Evolutionary conservation across 2,113 vertebrate genomes (phyloP).

Genomic region (Eupsittula cactorum): DNA sequence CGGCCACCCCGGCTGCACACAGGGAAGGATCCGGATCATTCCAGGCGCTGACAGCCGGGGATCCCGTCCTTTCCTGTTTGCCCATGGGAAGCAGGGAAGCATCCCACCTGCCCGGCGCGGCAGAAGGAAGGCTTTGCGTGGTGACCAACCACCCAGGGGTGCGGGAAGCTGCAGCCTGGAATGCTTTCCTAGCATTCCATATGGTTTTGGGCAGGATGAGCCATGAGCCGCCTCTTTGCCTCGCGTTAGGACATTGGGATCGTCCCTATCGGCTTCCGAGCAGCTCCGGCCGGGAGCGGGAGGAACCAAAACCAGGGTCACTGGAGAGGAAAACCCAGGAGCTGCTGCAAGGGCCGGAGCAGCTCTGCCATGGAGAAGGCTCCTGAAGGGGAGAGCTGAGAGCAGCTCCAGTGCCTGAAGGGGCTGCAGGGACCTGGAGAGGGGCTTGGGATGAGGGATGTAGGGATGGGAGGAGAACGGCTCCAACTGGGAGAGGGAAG

Average conservation of each 20-base stretch:
- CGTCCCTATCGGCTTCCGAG: rapidly evolving
- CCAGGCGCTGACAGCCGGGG: rapidly evolving
- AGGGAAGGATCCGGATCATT: not conserved
- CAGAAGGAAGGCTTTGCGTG: not conserved
- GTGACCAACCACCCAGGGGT: not conserved
- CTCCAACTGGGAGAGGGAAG: too few species aligned
- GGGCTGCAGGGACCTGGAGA: not conserved
- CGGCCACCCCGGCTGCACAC: not conserved
- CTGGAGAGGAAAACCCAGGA: not conserved
- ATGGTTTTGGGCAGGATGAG: not conserved
- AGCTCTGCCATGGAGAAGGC: not conserved
- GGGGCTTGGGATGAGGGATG: too few species aligned
- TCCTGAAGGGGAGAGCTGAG: not conserved
- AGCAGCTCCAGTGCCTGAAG: not conserved
- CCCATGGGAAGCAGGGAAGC: not conserved
- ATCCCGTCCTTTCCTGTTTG: not conserved
- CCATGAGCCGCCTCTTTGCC: not conserved
- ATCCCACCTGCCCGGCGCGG: not conserved
- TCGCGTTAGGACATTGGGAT: rapidly evolving
- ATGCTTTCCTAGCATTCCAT: rapidly evolving
- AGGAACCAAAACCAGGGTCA: too few species aligned
- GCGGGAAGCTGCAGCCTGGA: not conserved
- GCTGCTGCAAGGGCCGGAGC: too few species aligned
- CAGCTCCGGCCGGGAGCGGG: not conserved
- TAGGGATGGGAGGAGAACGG: too few species aligned